phyloP scores from a whole-genome alignment of 2,888 invertebrate species.

The Dione juno region DNA sequence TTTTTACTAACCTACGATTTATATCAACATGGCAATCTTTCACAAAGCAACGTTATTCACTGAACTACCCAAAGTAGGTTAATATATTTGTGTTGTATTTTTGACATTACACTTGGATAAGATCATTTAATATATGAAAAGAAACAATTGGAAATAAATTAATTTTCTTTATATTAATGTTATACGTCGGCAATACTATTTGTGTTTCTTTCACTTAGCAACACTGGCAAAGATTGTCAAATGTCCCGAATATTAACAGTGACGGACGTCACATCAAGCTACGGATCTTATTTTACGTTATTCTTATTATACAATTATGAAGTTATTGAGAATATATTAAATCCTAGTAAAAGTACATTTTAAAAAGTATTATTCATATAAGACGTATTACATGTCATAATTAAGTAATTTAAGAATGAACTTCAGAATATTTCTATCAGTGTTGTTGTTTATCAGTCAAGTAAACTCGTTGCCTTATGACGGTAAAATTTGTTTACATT shows the following conservation, averaged over 20 bases:
- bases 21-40: background rate
- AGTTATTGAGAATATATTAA: background rate
- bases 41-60: too few species aligned
- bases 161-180: too few species aligned
- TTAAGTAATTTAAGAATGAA: conserved; percentile 28
- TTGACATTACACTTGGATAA: too few species aligned
- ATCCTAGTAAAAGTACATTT: too few species aligned
- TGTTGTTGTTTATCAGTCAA: conserved; percentile 45
- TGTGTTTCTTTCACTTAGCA: background rate
- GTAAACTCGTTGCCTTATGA: conserved; percentile 61
- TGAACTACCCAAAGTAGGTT: too few species aligned
- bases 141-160: too few species aligned
- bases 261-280: background rate
- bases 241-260: background rate
- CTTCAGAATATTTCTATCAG: conserved; percentile 17
- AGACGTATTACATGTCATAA: background rate
- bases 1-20: background rate
- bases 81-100: too few species aligned
- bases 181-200: background rate
- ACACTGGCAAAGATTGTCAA: background rate
- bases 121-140: too few species aligned
- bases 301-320: background rate
- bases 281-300: background rate
- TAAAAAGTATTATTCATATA: background rate
- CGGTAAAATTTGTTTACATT: conserved; percentile 56